Conservation (phyloP, 2,888 invertebrate genomes). For the Auanema freiburgensis region DNA sequence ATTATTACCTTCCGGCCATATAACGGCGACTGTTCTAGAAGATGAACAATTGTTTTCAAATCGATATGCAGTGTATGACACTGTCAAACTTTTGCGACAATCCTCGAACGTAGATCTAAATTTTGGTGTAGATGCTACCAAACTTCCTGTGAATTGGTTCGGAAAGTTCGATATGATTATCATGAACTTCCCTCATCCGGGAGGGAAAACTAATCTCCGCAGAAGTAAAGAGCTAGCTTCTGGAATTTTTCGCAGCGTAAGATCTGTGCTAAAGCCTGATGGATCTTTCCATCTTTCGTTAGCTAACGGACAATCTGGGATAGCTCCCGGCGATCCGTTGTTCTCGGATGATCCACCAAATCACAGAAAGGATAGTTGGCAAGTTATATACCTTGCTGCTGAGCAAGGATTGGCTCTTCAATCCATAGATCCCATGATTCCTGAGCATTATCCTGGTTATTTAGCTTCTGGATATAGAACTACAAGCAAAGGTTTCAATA, state of each 20-base stretch:
- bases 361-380: slow-evolving; percentile 57
- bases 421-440: slow-evolving; percentile 24
- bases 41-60: slow-evolving; percentile 25
- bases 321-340: slow-evolving; percentile 17
- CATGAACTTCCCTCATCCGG: slow-evolving; percentile 73
- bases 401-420: slow-evolving; percentile 35
- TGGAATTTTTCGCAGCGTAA: slow-evolving; percentile 47
- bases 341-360: slow-evolving; percentile 21
- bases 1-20: slow-evolving; percentile 5
- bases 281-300: slow-evolving; percentile 47
- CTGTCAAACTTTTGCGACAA: slow-evolving; percentile 17
- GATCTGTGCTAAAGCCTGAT: slow-evolving; percentile 19
- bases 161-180: slow-evolving; percentile 68
- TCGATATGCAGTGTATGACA: slow-evolving; percentile 26
- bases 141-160: slow-evolving; percentile 23
- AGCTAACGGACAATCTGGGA: slow-evolving; percentile 51
- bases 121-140: slow-evolving; percentile 41
- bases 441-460: slow-evolving; percentile 41
- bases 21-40: slow-evolving; percentile 44
- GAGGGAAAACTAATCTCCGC: slow-evolving; percentile 72
- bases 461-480: slow-evolving; percentile 51
- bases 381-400: slow-evolving; percentile 49
- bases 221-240: slow-evolving; percentile 69
- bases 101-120: slow-evolving; percentile 27
- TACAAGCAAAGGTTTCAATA: slow-evolving; percentile 51